These are phyloP conservation scores for Globodera rostochiensis DNA, from an alignment of 1,140 invertebrate species.

Conservation along the genomic window DNA sequence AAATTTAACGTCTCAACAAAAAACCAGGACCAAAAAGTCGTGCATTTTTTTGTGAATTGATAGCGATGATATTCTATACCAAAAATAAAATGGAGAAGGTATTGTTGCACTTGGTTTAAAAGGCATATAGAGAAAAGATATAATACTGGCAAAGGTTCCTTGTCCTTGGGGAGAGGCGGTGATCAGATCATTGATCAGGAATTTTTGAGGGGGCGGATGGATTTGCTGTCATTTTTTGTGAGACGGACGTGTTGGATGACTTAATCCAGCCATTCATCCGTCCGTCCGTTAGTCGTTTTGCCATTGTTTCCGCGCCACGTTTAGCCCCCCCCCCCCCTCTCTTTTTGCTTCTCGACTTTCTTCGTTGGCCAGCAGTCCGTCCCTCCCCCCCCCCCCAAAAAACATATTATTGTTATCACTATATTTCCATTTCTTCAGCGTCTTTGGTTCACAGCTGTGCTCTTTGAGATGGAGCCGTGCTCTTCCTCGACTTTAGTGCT, in stretches of 20 bases:
- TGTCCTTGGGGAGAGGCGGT: neutral
- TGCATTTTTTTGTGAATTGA: too few relatives aligned
- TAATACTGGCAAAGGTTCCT: too few relatives aligned
- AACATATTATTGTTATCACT: neutral
- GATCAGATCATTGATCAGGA: neutral
- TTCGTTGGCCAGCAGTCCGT: neutral
- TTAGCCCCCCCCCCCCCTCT: too few relatives aligned
- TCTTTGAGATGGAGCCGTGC: neutral
- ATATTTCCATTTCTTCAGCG: neutral
- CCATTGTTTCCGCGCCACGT: neutral
- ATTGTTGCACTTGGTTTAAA: too few relatives aligned
- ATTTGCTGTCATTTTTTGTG: neutral
- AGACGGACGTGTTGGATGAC: neutral
- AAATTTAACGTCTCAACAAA: too few relatives aligned
- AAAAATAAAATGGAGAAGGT: too few relatives aligned
- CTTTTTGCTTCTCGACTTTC: too few relatives aligned
- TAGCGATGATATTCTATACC: too few relatives aligned
- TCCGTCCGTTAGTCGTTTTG: neutral
- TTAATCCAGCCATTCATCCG: neutral
- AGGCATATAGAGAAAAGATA: too few relatives aligned
- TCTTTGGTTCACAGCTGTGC: neutral
- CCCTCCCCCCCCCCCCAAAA: too few relatives aligned
- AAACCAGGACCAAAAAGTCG: too few relatives aligned
- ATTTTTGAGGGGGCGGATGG: neutral
- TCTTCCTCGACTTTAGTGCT: too few relatives aligned